Evolutionary conservation across 53 echinoderm and acorn worm genomes (phyloP), one percentile per base, ranked within the genome.

Genomic region (Crossaster papposus): DNA sequence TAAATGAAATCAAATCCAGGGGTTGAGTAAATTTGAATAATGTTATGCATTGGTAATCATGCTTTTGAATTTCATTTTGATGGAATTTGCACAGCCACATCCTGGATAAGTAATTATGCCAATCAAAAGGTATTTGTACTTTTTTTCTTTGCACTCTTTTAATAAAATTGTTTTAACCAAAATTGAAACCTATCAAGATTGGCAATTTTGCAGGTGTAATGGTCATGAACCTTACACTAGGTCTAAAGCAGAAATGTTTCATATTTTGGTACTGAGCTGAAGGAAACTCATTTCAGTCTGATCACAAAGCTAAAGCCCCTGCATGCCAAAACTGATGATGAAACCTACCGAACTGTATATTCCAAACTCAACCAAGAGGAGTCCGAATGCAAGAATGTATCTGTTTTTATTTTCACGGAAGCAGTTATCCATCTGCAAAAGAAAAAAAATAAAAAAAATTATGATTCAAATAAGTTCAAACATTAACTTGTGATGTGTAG

Each of bases 351-450:
- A 31, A 28, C 32, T 70, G 71, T 70, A 70, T 28, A 70, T 31
- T 30, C 71, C 71, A 28, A 29, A 30, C 32, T 70, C 71, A 70
- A 70, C 15, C 29, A 70, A 31, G 71, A 70, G 71, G 15, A 70
- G 29, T 70, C 71, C 71, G 12, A 70, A 13, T 70, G 71, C 71
- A 70, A 70, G 71, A 31, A 70, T 70, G 71, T 30, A 70, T 31
- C 24, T 70, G 70, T 70, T 70, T 70, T 70, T 70, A 30, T 70
- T 70, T 70, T 70, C 70, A n/a, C 70, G 70, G 24, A 29, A 70
- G 18, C 70, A 70, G 30, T 70, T 70, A 30, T 70, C 70, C 70
- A 70, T 70, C 70, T 70, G 26, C 70, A 70, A 44, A 44, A 44
- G 44, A 44, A 44, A 44, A 44, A 18, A n/a, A 70, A 70, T 1